Percentiles rank a stretch among this genome's conserved stretches.
phyloP scores from a whole-genome alignment of 2,888 invertebrate species.

The Clostera curtula region DNA sequence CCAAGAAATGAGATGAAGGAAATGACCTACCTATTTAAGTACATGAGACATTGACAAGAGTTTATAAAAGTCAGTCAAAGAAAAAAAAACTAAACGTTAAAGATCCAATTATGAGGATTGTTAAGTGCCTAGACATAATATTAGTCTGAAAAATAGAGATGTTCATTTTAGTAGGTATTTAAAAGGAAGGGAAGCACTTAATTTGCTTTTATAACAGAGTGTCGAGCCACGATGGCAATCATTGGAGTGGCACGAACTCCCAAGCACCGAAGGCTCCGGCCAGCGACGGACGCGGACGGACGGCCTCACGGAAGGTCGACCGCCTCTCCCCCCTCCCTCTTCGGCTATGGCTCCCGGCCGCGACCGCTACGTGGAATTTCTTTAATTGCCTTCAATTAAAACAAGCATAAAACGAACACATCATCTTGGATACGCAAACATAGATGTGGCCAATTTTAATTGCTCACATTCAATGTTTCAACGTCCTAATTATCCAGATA shows the following conservation, averaged over 20 bases:
- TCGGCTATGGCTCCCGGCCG: constrained; percentile 24
- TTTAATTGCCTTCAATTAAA: constrained; percentile 70
- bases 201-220: no score
- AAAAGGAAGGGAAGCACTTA: no score
- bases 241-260: constrained; percentile 53
- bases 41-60: no score
- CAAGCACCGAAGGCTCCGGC: constrained; percentile 19
- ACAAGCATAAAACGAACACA: constrained; percentile 48
- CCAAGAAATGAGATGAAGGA: no score
- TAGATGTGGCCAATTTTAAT: constrained; percentile 23
- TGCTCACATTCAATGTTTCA: constrained; percentile 20
- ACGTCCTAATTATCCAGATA: constrained; percentile 26
- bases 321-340: constrained; percentile 36
- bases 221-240: constrained; percentile 26
- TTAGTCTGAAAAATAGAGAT: no score
- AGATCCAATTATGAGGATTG: no score
- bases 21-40: no score
- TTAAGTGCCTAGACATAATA: no score
- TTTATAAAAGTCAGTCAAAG: no score
- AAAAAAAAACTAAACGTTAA: no score
- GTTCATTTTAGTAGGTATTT: no score
- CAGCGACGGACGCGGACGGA: constrained; percentile 36
- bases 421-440: constrained; percentile 35
- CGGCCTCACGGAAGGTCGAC: constrained; percentile 73
- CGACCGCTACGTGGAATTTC: constrained; percentile 69